Evolutionary conservation across 1,140 invertebrate species (phyloP), one percentile per base, ranked within the genome.

Genomic region (Lepidurus couesii): DNA sequence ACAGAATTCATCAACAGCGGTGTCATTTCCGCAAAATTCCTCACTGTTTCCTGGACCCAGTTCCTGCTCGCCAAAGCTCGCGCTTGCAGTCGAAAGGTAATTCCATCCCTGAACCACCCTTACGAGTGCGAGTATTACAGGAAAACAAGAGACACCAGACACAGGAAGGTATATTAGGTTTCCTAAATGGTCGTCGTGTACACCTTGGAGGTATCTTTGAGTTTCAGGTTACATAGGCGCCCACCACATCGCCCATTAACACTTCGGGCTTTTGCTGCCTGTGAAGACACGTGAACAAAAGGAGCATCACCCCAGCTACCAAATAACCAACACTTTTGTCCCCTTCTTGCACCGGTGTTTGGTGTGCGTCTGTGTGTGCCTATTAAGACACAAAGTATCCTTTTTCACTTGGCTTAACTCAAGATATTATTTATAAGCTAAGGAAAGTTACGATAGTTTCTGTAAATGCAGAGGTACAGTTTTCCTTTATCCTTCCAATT

Each of bases 241-340:
- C 53, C 16, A 65, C 53, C 53, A 65, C 53, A 65, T 21, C 5
- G 53, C 53, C 53, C 53, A 65, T 65, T 65, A 65, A 65, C 53
- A 65, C 53, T 65, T 34, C 53, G 53, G 53, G 53, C 53, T 65
- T 9, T 65, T 9, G 53, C 53, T 65, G 53, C 53, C 53, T 65
- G 53, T 65, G n/a, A 65, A 65, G 53, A 65, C 53, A 65, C 53
- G 53, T 65, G 53, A 65, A 65, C 53, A 65, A 65, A 65, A 65
- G 53, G 53, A 65, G 53, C 21, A 21, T 65, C 21, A 65, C 53
- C 53, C 13, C 53, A 21, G 13, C 53, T 65, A 65, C 53, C n/a
- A 13, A 65, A 65, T 21, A 65, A 65, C 53, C 13, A 65, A 65
- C 21, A 65, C 53, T 21, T 65, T 7, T 65, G 53, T 65, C 6